phyloP scores from a whole-genome alignment of 2,113 vertebrate species.

The Ceyx cyanopectus region DNA sequence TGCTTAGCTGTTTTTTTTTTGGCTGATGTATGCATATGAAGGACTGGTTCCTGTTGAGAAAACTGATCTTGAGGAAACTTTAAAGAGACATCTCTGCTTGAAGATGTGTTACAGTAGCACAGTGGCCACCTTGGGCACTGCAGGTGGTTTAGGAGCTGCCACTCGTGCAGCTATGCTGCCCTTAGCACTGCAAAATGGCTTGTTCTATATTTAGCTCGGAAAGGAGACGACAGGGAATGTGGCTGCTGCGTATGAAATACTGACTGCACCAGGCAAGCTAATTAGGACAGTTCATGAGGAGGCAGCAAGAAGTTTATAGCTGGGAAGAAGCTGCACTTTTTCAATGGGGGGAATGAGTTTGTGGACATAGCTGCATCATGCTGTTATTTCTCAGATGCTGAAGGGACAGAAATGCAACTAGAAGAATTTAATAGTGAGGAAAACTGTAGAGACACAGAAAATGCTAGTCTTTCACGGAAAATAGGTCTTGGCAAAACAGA shows the following conservation, averaged over 20 bases:
- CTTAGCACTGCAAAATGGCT: background rate
- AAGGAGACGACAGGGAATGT: background rate
- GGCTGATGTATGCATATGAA: fast-evolving
- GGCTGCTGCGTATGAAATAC: background rate
- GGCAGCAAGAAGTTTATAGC: background rate
- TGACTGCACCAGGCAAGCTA: background rate
- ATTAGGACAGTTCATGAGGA: background rate
- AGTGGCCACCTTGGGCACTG: fast-evolving
- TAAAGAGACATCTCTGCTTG: background rate
- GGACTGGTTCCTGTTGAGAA: background rate
- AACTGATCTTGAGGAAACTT: background rate
- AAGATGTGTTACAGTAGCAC: background rate
- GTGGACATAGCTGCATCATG: background rate
- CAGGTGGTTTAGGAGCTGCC: fast-evolving
- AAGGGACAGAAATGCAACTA: background rate
- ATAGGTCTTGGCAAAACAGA: background rate
- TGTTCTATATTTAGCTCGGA: background rate
- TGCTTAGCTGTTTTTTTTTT: background rate
- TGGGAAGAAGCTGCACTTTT: background rate
- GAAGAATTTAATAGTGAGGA: background rate
- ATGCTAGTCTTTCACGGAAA: background rate
- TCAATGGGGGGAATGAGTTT: background rate
- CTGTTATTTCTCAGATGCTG: background rate
- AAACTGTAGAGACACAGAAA: background rate
- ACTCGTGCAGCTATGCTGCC: background rate